These are phyloP conservation scores for Hirtodrosophila trivittata DNA, from an alignment of 2,888 invertebrate genomes.

Conservation along the genomic window DNA sequence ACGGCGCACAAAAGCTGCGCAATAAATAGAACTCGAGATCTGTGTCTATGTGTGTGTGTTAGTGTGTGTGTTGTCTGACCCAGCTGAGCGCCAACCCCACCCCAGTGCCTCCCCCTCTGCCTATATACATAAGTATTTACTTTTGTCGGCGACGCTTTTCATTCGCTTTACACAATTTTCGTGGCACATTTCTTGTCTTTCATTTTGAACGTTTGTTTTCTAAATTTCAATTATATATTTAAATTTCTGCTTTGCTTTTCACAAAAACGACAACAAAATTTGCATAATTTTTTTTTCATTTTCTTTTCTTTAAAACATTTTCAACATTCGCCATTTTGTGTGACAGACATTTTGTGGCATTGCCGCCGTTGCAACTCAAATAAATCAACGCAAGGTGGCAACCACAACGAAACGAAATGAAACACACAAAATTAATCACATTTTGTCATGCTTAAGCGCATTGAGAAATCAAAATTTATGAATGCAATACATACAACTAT, in stretches of 20 bases:
- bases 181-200: slow-evolving; percentile 44
- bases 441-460: slow-evolving; percentile 67
- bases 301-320: too few species aligned
- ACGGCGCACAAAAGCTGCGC: slow-evolving; percentile 75
- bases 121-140: slow-evolving; percentile 52
- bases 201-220: slow-evolving; percentile 35
- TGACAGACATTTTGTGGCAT: slow-evolving; percentile 44
- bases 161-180: slow-evolving; percentile 52
- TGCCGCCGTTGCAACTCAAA: slow-evolving; percentile 36
- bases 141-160: slow-evolving; percentile 50
- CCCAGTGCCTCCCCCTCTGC: not conserved
- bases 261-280: slow-evolving; percentile 54
- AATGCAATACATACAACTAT: slow-evolving; percentile 20
- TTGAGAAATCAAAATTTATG: slow-evolving; percentile 68
- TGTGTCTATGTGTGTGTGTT: slow-evolving; percentile 4
- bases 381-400: slow-evolving; percentile 56
- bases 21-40: slow-evolving; percentile 70
- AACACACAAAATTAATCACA: slow-evolving; percentile 44
- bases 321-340: slow-evolving; percentile 46
- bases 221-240: slow-evolving; percentile 74
- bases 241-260: slow-evolving; percentile 48
- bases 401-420: slow-evolving; percentile 7
- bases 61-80: slow-evolving; percentile 47
- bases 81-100: slow-evolving; percentile 24
- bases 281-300: slow-evolving; percentile 59